Base-by-base conservation (phyloP, 1,140 invertebrate genomes). In the Pseudomyrmex gracilis region DNA sequence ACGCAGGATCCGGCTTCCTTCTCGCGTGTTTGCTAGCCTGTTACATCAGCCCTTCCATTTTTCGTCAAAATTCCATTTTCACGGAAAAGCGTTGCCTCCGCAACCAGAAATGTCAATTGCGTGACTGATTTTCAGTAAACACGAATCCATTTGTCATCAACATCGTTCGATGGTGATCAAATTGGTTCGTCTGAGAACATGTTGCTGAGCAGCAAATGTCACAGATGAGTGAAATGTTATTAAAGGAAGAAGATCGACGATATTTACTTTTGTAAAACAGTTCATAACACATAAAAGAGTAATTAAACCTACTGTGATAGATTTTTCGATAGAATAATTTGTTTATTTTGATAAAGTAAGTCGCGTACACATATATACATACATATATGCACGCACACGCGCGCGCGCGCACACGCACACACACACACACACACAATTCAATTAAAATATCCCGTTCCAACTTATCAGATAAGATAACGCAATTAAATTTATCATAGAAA, bases 61-160 rank as follows among this genome's bases (percentile, higher is more conserved):
- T 92, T 92, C 90, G 87, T 91, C 87, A 88, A 91, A 92, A 87
- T 87, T 78, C 49, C 86, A 77, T 85, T 92, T 90, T 82, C 85
- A 51, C 22, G 80, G 85, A 89, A 92, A 90, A 49, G 15, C 17
- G 34, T 58, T 34, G 24, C 20, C 15, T 4, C 17, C 51, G 1
- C 57, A 5, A 51, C 22, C 20, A 34, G 34, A 82, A 82, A 57
- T 15, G 10, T 68, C 64, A 64, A 58, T 80, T 53, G 7, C 3
- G 1, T 2, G 51, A 24, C 47, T 77, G 13, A 8, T 34, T 9
- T 17, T 12, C 8, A 51, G 51, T 57, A 34, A 53, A 58, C 45
- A 5, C 22, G 3, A 13, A 17, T 7, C 12, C 17, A 9, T 15
- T n/a, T 43, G 73, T 24, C 47, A 34, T 4, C 45, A 53, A n/a